Conservation (phyloP, 2,888 invertebrate species). For the Falcaria lacertinaria region DNA sequence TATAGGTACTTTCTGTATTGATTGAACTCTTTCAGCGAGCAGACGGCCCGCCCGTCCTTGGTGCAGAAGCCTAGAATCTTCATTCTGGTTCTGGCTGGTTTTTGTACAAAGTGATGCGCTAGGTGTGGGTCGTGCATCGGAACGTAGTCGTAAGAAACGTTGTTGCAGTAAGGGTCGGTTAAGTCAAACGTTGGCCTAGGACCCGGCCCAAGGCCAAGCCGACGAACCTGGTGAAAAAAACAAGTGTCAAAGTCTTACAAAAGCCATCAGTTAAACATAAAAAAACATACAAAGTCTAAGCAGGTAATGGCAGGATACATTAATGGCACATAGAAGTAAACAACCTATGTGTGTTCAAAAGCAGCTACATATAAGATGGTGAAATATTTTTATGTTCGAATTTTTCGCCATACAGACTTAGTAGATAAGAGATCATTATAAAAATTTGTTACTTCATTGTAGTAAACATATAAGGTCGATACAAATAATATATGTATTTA, state of each 20-base stretch:
- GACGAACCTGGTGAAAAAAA: constrained; percentile 46
- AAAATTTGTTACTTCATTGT: no score
- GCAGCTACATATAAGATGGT: no score
- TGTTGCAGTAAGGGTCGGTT: constrained; percentile 68
- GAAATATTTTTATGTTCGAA: no score
- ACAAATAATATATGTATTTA: no score
- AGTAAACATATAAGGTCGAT: no score
- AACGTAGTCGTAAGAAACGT: constrained; percentile 75
- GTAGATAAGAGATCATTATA: no score
- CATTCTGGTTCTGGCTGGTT: constrained; percentile 59
- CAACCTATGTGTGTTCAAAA: no score
- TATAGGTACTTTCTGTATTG: constrained; percentile 81
- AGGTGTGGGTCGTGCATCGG: constrained; percentile 80
- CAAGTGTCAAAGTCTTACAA: background rate
- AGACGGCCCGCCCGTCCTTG: constrained; percentile 79
- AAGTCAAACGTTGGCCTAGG: constrained; percentile 61
- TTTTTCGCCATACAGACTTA: no score
- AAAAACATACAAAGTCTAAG: no score
- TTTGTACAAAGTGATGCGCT: constrained; percentile 70
- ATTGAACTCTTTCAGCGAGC: constrained; percentile 82
- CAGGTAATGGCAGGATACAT: no score
- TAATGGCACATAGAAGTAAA: no score
- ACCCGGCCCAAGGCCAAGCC: constrained; percentile 51
- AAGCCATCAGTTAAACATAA: no score
- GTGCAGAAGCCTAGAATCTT: constrained; percentile 78